Evolutionary conservation across 1,140 invertebrate species (phyloP).

Genomic region (Caenorhabditis tropicalis): DNA sequence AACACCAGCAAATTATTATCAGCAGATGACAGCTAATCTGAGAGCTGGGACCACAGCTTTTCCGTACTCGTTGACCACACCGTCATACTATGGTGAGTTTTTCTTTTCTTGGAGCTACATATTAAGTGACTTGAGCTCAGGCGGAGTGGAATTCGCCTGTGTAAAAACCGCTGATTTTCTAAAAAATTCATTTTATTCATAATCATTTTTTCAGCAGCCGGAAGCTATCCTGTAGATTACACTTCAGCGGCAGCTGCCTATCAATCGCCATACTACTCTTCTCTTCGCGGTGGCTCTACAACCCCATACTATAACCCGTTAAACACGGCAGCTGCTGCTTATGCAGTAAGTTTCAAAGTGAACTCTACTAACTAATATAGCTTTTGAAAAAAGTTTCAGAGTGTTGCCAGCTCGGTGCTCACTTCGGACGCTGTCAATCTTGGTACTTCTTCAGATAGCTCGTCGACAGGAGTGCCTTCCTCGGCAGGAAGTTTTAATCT

Average conservation of each 20-base stretch:
- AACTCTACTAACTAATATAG: neutral
- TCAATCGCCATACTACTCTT: neutral
- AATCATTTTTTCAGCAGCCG: no score
- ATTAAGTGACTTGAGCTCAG: no score
- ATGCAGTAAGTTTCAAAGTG: neutral
- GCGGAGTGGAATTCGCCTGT: no score
- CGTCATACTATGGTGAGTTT: constrained; percentile 3
- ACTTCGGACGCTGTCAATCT: constrained; percentile 1
- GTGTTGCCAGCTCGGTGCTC: neutral
- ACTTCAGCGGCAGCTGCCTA: constrained; percentile 16
- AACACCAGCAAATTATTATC: neutral
- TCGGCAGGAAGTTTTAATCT: neutral
- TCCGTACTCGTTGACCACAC: neutral
- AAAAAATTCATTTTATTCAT: no score
- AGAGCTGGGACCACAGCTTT: constrained; percentile 7
- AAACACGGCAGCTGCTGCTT: constrained; percentile 20
- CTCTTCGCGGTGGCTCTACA: neutral
- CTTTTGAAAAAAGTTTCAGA: neutral
- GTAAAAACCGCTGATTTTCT: no score
- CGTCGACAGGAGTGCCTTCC: neutral
- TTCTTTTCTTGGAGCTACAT: no score
- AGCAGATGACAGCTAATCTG: neutral
- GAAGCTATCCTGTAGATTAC: constrained; percentile 23
- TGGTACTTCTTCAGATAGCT: neutral
- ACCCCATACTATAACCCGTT: constrained; percentile 7